Evolutionary conservation across 2,797 vertebrate species (phyloP).

Genomic region (Zonotrichia albicollis): DNA sequence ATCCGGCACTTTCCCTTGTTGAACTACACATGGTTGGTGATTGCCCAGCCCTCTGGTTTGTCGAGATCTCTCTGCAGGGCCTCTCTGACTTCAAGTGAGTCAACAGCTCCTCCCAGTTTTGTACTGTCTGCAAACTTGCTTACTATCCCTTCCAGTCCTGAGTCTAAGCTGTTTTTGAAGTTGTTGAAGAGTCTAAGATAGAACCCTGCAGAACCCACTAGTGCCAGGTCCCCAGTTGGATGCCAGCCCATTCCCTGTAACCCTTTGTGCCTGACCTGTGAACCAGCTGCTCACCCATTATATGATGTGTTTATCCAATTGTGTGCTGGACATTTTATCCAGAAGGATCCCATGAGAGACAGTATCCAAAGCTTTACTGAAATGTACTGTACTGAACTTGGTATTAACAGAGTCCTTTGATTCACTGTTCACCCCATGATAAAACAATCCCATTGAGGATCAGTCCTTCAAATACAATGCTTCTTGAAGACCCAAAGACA

Average conservation of each 20-base stretch:
- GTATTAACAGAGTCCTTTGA: neutral
- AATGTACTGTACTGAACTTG: neutral
- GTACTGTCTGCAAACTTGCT: neutral
- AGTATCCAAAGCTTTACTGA: neutral
- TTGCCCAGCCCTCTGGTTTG: neutral
- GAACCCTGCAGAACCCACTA: neutral
- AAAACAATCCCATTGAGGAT: neutral
- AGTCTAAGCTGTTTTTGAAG: neutral
- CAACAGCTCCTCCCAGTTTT: neutral
- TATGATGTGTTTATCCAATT: neutral
- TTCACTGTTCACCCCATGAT: neutral
- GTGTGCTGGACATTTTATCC: neutral
- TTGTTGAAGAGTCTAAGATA: neutral
- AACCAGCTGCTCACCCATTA: rapidly evolving
- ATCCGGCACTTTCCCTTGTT: neutral
- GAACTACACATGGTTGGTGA: neutral
- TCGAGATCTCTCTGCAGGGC: neutral
- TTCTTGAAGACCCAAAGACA: neutral
- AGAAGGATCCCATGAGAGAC: neutral
- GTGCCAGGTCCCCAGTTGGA: neutral
- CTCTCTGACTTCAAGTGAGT: rapidly evolving
- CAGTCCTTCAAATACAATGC: neutral
- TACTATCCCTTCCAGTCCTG: neutral
- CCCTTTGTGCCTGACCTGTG: rapidly evolving
- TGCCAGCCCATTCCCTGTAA: neutral